Percentiles rank a stretch among this genome's conserved stretches.
phyloP scores from a whole-genome alignment of 1,140 invertebrate species.

The Drosophila sucinea region DNA sequence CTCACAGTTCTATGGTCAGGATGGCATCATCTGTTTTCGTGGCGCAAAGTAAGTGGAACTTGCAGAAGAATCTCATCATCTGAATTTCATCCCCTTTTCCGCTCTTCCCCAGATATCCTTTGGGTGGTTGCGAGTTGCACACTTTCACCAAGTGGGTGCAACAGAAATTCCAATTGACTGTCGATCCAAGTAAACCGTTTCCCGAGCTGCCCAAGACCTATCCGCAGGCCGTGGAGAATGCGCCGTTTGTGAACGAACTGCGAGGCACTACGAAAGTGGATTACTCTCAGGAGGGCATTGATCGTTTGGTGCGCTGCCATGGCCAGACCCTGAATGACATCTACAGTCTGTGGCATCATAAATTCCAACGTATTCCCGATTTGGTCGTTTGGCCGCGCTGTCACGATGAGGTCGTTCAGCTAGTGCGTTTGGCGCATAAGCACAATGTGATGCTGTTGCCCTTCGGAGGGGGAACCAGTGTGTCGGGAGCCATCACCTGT shows the following conservation, averaged over 20 bases:
- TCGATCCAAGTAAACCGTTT: slow-evolving; percentile 81
- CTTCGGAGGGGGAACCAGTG: slow-evolving; percentile 98
- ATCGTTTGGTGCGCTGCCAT: slow-evolving; percentile 95
- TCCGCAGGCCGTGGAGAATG: slow-evolving; percentile 85
- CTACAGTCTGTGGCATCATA: slow-evolving; percentile 88
- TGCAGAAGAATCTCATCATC: not conserved
- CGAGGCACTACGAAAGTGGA: slow-evolving; percentile 85
- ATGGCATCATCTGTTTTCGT: slow-evolving; percentile 88
- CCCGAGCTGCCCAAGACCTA: slow-evolving; percentile 85
- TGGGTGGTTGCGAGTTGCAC: slow-evolving; percentile 91
- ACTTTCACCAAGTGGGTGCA: slow-evolving; percentile 92
- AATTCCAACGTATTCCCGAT: slow-evolving; percentile 94
- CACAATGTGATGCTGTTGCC: slow-evolving; percentile 95
- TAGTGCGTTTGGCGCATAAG: slow-evolving; percentile 91
- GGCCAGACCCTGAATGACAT: slow-evolving; percentile 98
- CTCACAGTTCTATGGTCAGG: slow-evolving; percentile 89
- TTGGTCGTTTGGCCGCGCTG: slow-evolving; percentile 95
- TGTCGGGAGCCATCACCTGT: slow-evolving; percentile 95
- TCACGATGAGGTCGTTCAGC: slow-evolving; percentile 92
- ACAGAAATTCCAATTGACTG: slow-evolving; percentile 88
- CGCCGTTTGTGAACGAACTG: slow-evolving; percentile 87
- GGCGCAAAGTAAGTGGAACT: slow-evolving; percentile 57
- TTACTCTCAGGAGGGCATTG: slow-evolving; percentile 90
- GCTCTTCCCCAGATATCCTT: slow-evolving; percentile 88
- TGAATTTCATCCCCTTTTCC: slow-evolving; percentile 86